Evolutionary conservation across 2,113 vertebrate species (phyloP).

Genomic region (Caretta caretta): DNA sequence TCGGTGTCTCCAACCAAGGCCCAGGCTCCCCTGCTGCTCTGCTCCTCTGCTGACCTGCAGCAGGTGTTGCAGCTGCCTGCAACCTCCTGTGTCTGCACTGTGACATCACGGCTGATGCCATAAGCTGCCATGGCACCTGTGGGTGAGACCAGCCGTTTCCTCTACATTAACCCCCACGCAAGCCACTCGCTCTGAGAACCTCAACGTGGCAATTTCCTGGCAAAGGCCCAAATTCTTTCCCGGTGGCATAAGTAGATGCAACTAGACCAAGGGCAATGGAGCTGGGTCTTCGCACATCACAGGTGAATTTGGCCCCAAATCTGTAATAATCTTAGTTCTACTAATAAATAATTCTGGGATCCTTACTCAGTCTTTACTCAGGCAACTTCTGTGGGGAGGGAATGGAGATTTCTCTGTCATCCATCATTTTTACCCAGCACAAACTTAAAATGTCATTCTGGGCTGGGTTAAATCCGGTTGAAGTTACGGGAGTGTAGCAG

Average conservation of each 20-base stretch:
- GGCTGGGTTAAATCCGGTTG: neutral
- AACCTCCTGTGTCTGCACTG: neutral
- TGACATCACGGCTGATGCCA: neutral
- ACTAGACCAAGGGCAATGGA: neutral
- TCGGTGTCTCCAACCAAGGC: no score
- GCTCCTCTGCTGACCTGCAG: neutral
- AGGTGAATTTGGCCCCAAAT: neutral
- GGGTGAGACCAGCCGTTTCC: no score
- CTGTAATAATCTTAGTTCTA: neutral
- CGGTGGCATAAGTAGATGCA: neutral
- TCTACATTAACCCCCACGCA: neutral
- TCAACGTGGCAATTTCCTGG: neutral
- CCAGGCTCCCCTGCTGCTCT: neutral
- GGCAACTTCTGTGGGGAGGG: neutral
- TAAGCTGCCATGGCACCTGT: neutral
- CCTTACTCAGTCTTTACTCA: neutral
- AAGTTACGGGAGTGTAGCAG: neutral
- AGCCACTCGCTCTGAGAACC: neutral
- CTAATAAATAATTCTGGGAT: neutral
- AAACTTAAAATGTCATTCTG: no score
- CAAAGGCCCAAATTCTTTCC: neutral
- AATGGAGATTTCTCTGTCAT: neutral
- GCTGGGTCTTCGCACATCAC: neutral
- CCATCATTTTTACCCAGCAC: neutral
- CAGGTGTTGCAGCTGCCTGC: neutral